Conservation (phyloP, 2,113 vertebrate species). For the Nipponia nippon region DNA sequence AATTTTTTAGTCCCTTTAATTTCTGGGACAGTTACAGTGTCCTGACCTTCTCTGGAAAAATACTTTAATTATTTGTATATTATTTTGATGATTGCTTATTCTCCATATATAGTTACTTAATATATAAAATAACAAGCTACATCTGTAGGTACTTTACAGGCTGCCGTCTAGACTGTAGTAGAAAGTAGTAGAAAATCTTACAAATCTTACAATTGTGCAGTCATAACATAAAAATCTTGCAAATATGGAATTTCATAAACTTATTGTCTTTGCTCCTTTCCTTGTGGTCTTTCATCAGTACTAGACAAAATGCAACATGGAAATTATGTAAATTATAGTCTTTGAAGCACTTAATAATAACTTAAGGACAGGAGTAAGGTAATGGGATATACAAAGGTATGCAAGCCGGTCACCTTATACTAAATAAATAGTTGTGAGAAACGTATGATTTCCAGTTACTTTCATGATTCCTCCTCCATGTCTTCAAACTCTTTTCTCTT, state of each 20-base stretch:
- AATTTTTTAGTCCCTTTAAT: background rate
- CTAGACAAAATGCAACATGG: constrained; percentile 13
- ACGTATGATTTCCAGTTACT: constrained; percentile 1
- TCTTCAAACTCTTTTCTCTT: background rate
- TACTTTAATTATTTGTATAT: background rate
- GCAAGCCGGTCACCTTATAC: constrained; percentile 1
- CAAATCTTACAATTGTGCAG: background rate
- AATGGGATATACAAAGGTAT: constrained; percentile 38
- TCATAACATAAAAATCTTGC: constrained; percentile 39
- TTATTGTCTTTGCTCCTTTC: constrained; percentile 18
- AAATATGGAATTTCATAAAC: constrained; percentile 33
- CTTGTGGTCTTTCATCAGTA: constrained; percentile 22
- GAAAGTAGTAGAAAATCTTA: constrained; percentile 57
- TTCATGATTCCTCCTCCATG: background rate
- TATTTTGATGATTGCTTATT: background rate
- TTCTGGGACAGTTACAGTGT: background rate
- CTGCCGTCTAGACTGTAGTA: constrained; percentile 36
- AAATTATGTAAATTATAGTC: constrained; percentile 48
- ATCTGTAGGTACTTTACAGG: constrained; percentile 29
- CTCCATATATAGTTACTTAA: background rate
- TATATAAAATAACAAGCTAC: constrained; percentile 26
- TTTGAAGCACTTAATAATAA: constrained; percentile 58
- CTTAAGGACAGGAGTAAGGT: constrained; percentile 47
- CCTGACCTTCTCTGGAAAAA: background rate
- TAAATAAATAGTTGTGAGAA: constrained; percentile 41